Conservation (phyloP, 2,888 invertebrate genomes). For the Pelosia muscerda region DNA sequence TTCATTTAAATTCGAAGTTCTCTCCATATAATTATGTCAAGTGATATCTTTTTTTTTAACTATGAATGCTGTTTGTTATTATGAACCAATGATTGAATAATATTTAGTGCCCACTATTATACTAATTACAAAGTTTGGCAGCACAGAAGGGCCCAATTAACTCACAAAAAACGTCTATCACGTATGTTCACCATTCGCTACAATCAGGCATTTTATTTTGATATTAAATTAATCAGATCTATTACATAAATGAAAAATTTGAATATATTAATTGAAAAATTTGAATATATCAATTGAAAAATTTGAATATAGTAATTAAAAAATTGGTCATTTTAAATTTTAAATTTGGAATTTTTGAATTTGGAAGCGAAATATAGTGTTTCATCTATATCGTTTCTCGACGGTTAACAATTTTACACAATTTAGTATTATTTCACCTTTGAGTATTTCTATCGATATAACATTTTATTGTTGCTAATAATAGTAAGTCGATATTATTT, state of each 20-base stretch:
- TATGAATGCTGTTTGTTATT: neutral
- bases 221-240: too few relatives aligned
- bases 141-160: too few relatives aligned
- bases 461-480: slow-evolving; percentile 2
- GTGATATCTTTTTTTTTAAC: neutral
- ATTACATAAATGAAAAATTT: neutral
- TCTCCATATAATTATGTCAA: neutral
- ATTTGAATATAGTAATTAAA: too few relatives aligned
- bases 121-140: too few relatives aligned
- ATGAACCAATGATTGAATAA: too few relatives aligned
- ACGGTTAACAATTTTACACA: neutral
- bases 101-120: too few relatives aligned
- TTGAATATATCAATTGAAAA: neutral
- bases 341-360: too few relatives aligned
- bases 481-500: slow-evolving; percentile 13
- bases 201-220: too few relatives aligned
- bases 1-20: too few relatives aligned
- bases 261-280: neutral
- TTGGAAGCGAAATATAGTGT: neutral
- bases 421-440: neutral
- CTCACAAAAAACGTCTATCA: too few relatives aligned
- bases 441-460: slow-evolving; percentile 14
- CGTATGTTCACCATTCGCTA: too few relatives aligned
- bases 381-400: neutral
- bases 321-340: too few relatives aligned